These are phyloP conservation scores for Cheilosia variabilis DNA, from an alignment of 2,888 invertebrate species.

Conservation along the genomic window DNA sequence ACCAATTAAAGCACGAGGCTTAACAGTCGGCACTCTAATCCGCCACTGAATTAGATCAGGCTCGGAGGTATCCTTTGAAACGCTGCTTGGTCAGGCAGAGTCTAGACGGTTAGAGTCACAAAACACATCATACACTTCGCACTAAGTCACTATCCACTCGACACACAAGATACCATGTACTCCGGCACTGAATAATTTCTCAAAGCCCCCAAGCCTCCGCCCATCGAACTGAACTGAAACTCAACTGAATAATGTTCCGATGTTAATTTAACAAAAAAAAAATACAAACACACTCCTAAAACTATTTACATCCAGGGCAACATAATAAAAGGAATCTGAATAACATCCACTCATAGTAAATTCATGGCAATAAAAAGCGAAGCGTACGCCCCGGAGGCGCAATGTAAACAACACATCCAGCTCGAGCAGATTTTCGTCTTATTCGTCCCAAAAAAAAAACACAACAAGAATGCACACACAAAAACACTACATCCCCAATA, in stretches of 20 bases:
- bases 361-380: conserved; percentile 58
- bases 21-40: too few relatives aligned
- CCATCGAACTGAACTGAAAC: conserved; percentile 7
- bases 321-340: conserved; percentile 50
- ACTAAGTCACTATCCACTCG: background rate
- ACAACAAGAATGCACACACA: conserved; percentile 16
- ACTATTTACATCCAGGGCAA: conserved; percentile 58
- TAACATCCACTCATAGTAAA: conserved; percentile 37
- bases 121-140: too few relatives aligned
- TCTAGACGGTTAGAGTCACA: too few relatives aligned
- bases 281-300: conserved; percentile 24
- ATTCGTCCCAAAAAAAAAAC: conserved; percentile 27
- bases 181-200: conserved; percentile 14
- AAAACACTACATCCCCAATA: conserved; percentile 33
- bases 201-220: conserved; percentile 33
- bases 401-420: conserved; percentile 65
- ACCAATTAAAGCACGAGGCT: too few relatives aligned
- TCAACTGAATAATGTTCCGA: conserved; percentile 22
- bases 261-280: conserved; percentile 34
- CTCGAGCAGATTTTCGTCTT: conserved; percentile 62
- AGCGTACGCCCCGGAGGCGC: conserved; percentile 46
- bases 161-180: background rate
- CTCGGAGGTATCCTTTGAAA: too few relatives aligned
- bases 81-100: too few relatives aligned
- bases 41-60: too few relatives aligned